These are phyloP conservation scores for Ruditapes philippinarum DNA, from an alignment of 1,140 invertebrate genomes.

Conservation along the genomic window DNA sequence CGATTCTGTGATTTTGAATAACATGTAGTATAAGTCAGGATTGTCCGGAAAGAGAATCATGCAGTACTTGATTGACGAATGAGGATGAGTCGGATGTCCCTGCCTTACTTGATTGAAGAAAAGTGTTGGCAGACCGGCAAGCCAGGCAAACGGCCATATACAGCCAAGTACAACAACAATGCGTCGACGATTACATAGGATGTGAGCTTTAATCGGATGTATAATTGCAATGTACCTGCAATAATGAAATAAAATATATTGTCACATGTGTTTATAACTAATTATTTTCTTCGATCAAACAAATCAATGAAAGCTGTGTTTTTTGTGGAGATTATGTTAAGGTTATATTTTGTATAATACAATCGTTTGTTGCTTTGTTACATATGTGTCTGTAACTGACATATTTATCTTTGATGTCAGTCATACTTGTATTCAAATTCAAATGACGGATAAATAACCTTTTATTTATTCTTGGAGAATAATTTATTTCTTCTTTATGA, in stretches of 20 bases:
- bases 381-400: too few species aligned
- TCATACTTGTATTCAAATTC: too few species aligned
- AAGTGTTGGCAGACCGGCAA: slow-evolving; percentile 82
- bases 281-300: too few species aligned
- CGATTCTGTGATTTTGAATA: slow-evolving; percentile 85
- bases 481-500: too few species aligned
- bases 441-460: too few species aligned
- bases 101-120: slow-evolving; percentile 81
- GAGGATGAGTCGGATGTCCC: slow-evolving; percentile 52
- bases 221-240: slow-evolving; percentile 87
- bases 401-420: too few species aligned
- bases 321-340: too few species aligned
- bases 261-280: too few species aligned
- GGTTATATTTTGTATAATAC: too few species aligned
- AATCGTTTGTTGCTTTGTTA: too few species aligned
- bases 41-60: slow-evolving; percentile 75
- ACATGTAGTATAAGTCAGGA: slow-evolving; percentile 68
- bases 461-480: too few species aligned
- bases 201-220: slow-evolving; percentile 86
- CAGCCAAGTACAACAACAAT: slow-evolving; percentile 77
- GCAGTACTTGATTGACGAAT: slow-evolving; percentile 74
- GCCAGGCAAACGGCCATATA: slow-evolving; percentile 84
- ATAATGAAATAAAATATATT: slow-evolving; percentile 58
- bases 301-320: too few species aligned
- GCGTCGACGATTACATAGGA: slow-evolving; percentile 84